Conservation (phyloP, 2,888 invertebrate species). For the Willowsia nigromaculata region DNA sequence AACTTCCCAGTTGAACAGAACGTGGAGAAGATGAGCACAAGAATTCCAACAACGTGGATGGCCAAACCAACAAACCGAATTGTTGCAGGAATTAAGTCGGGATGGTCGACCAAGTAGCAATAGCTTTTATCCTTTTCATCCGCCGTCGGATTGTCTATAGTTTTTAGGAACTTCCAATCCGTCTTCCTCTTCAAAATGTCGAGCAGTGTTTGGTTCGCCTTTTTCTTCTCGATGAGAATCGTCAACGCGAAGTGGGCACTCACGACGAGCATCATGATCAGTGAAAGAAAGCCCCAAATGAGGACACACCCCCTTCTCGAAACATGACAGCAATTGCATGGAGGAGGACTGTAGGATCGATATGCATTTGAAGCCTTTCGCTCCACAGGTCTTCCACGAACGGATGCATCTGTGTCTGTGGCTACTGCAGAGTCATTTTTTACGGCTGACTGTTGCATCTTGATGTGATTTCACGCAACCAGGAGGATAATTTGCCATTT, state of each 20-base stretch:
- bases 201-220: background rate
- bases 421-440: no score
- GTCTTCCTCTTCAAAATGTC: background rate
- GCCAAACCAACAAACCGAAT: background rate
- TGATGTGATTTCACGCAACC: no score
- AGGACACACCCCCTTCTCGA: background rate
- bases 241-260: background rate
- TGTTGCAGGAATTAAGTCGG: background rate
- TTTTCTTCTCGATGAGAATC: background rate
- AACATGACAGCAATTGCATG: background rate
- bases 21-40: background rate
- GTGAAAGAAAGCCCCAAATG: background rate
- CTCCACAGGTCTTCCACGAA: background rate
- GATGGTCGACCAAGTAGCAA: background rate
- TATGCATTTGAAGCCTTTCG: background rate
- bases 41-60: background rate
- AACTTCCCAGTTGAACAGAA: background rate
- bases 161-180: background rate
- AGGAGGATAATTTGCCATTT: no score
- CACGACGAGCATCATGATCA: background rate
- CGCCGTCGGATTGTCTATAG: background rate
- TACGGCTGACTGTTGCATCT: no score
- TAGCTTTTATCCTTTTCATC: background rate
- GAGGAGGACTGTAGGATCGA: background rate
- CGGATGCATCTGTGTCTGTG: no score